These are phyloP conservation scores for Cydia pomonella DNA, from an alignment of 1,140 invertebrate genomes.

Conservation along the genomic window DNA sequence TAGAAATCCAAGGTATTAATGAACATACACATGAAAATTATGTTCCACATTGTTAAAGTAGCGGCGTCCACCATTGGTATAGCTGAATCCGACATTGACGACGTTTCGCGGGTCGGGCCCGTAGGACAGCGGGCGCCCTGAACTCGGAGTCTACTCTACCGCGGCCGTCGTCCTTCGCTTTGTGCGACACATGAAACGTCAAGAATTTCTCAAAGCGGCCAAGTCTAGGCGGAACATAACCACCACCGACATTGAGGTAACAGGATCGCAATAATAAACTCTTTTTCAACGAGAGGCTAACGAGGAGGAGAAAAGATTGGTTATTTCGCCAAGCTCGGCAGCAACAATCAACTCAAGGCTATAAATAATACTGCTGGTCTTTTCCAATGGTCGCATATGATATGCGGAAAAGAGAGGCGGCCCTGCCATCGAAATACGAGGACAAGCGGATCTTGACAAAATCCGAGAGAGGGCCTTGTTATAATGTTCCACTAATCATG, in stretches of 20 bases:
- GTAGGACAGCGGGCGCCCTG: not conserved
- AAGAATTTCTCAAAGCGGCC: not conserved
- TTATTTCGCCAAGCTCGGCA: slow-evolving; percentile 1
- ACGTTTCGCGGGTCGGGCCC: not conserved
- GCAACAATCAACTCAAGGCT: not conserved
- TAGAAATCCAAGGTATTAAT: slow-evolving; percentile 11
- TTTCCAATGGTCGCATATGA: not conserved
- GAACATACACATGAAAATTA: not conserved
- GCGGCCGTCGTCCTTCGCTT: slow-evolving; percentile 17
- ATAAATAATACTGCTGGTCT: slow-evolving; percentile 9
- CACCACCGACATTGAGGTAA: not conserved
- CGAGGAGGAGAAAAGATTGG: not conserved
- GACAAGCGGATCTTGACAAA: not conserved
- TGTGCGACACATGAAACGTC: slow-evolving; percentile 11
- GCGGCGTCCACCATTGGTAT: not conserved
- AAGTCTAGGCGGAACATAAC: not conserved
- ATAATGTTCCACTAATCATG: not conserved
- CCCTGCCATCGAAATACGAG: slow-evolving; percentile 3
- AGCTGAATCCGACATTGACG: not conserved
- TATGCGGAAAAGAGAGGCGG: not conserved
- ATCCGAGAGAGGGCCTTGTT: not conserved
- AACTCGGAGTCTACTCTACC: not conserved
- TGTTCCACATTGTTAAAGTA: not conserved
- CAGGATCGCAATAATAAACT: not conserved
- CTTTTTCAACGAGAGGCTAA: not conserved